Conservation (phyloP, 2,113 vertebrate species). For the Salvelinus namaycush region DNA sequence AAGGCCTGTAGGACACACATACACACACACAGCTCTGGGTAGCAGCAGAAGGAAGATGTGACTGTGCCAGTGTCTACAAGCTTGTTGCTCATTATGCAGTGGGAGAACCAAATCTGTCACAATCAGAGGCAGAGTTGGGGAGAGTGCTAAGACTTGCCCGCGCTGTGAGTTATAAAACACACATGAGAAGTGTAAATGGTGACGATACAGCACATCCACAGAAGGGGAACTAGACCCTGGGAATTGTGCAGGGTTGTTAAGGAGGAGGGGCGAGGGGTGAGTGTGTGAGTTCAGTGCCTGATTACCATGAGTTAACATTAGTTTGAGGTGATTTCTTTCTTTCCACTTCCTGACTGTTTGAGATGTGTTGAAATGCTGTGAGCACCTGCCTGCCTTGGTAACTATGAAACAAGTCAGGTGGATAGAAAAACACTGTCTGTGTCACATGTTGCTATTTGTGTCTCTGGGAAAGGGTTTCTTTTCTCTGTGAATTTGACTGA, state of each 20-base stretch:
- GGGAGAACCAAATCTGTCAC: constrained; percentile 30
- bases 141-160: constrained; percentile 46
- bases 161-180: constrained; percentile 36
- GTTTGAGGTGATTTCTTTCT: too few relatives aligned
- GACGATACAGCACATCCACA: constrained; percentile 35
- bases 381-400: too few relatives aligned
- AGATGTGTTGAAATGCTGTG: too few relatives aligned
- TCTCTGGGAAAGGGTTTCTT: not conserved
- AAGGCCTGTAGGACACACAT: constrained; percentile 23
- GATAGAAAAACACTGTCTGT: not conserved
- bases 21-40: not conserved
- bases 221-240: constrained; percentile 44
- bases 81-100: constrained; percentile 31
- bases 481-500: not conserved
- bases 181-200: constrained; percentile 50
- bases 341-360: too few relatives aligned
- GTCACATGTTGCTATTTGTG: too few relatives aligned
- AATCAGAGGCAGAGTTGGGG: constrained; percentile 30
- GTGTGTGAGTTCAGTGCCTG: too few relatives aligned
- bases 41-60: constrained; percentile 17
- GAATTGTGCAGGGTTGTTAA: constrained; percentile 49
- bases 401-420: too few relatives aligned
- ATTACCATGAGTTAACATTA: too few relatives aligned
- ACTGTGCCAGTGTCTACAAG: constrained; percentile 41
- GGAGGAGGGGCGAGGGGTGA: constrained; percentile 36